phyloP scores from a whole-genome alignment of 1,140 invertebrate species.

The Zeugodacus cucurbitae region DNA sequence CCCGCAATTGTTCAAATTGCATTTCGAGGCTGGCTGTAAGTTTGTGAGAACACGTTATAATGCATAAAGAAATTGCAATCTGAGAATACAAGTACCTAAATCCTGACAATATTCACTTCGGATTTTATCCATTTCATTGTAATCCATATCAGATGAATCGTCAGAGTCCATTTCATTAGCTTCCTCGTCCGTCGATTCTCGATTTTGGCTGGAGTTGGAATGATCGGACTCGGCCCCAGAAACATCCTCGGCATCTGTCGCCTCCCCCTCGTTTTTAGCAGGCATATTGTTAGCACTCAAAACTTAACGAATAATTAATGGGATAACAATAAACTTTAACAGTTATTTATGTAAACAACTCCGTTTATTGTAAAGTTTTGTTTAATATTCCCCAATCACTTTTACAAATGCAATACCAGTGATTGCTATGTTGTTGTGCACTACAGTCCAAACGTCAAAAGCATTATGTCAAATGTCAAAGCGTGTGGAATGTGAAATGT shows the following conservation, averaged over 20 bases:
- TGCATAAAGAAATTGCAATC: background rate
- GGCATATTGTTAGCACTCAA: conserved; percentile 55
- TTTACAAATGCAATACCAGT: background rate
- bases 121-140: conserved; percentile 88
- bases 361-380: background rate
- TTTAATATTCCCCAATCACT: background rate
- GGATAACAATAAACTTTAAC: background rate
- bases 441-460: background rate
- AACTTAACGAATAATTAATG: background rate
- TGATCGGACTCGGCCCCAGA: conserved; percentile 74
- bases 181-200: conserved; percentile 75
- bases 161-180: conserved; percentile 80
- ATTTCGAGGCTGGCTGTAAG: conserved; percentile 81
- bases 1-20: conserved; percentile 87
- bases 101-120: conserved; percentile 86
- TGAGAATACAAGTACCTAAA: conserved; percentile 69
- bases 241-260: conserved; percentile 70
- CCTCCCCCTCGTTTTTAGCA: conserved; percentile 70
- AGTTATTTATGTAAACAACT: background rate
- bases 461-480: background rate
- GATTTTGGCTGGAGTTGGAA: conserved; percentile 71
- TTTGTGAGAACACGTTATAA: background rate
- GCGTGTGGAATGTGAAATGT: background rate
- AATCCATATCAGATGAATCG: conserved; percentile 91
- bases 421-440: background rate